Percentiles rank a stretch among this genome's conserved stretches.
Conservation (phyloP, 2,888 invertebrate genomes). For the Dusona sp. region DNA sequence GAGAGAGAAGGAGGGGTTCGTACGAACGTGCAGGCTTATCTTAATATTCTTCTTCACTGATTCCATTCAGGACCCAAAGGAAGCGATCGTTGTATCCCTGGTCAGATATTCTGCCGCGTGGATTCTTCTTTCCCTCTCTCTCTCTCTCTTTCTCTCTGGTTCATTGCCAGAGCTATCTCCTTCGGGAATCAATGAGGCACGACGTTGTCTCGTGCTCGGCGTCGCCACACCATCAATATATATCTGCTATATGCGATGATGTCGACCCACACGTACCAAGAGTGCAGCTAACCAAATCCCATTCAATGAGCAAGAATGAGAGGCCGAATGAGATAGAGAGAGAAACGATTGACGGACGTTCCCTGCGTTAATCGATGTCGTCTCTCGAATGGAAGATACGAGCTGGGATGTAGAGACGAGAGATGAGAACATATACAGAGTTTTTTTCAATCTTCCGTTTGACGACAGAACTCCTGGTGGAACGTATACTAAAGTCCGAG, state of each 20-base stretch:
- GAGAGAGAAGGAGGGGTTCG: slow-evolving; percentile 25
- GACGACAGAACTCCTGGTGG: slow-evolving; percentile 8
- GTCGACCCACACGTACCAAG: slow-evolving; percentile 54
- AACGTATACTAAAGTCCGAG: slow-evolving; percentile 21
- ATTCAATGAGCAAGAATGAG: background rate
- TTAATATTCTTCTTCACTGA: slow-evolving; percentile 73
- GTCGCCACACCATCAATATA: slow-evolving; percentile 41
- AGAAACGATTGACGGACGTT: slow-evolving; percentile 59
- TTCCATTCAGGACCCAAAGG: slow-evolving; percentile 70
- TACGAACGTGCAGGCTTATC: slow-evolving; percentile 69
- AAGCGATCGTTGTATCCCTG: slow-evolving; percentile 59
- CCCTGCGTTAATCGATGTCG: slow-evolving; percentile 56
- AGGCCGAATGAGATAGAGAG: slow-evolving; percentile 19
- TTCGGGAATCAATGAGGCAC: slow-evolving; percentile 54
- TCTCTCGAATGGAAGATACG: slow-evolving; percentile 37
- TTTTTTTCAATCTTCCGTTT: slow-evolving; percentile 10
- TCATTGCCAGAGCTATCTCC: slow-evolving; percentile 63
- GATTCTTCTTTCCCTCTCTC: slow-evolving; percentile 52
- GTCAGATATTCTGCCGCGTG: slow-evolving; percentile 39
- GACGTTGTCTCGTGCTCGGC: slow-evolving; percentile 50
- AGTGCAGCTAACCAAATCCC: slow-evolving; percentile 31
- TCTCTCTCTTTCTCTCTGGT: slow-evolving; percentile 31
- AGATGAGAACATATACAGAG: background rate
- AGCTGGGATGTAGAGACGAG: slow-evolving; percentile 23
- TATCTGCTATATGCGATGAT: slow-evolving; percentile 10